Evolutionary conservation across 2,113 vertebrate genomes (phyloP), one percentile per base, ranked within the genome.

Genomic region (Nipponia nippon): DNA sequence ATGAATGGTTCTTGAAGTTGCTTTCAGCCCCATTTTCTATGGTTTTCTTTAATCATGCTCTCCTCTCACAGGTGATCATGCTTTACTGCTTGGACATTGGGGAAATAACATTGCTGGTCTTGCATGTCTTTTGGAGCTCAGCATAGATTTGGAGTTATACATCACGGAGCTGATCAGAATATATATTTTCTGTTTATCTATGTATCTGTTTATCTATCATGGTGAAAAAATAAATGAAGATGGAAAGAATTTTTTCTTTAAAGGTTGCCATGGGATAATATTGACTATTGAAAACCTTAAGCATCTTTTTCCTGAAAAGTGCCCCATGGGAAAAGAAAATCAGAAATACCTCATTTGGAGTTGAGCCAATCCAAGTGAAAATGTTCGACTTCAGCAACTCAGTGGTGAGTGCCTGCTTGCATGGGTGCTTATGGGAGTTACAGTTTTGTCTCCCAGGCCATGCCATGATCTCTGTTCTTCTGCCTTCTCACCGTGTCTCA

Each of bases 171-270:
- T 73, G 40, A 42, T 94, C 36, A 84, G 36, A 69, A 79, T 25
- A 87, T 53, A 5, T 36, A 46, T 80, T 53, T 85, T 72, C 36
- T 65, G 12, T 38, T 85, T 72, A 47, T 34, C 47, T 63, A 40
- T 59, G 16, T 27, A 58, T 58, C 50, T 69, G n/a, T 82, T 79
- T 79, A 38, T 50, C 16, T 73, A 17, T 47, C 32, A 55, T 27
- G 8, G 63, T 80, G 30, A 86, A 97, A 86, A 93, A 83, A n/a
- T 47, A 84, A 91, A 69, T 56, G 23, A 79, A 69, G 30, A 72
- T 27, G 19, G 87, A 90, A 85, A 75, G 19, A 78, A 30, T 66
- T 66, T 52, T 79, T 66, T 62, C 36, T 91, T 71, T 52, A 63
- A 82, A 66, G 16, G 34, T 69, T 92, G 10, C 40, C 23, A 34